Evolutionary conservation across 2,113 vertebrate species (phyloP).

Genomic region (Antigone vipio): DNA sequence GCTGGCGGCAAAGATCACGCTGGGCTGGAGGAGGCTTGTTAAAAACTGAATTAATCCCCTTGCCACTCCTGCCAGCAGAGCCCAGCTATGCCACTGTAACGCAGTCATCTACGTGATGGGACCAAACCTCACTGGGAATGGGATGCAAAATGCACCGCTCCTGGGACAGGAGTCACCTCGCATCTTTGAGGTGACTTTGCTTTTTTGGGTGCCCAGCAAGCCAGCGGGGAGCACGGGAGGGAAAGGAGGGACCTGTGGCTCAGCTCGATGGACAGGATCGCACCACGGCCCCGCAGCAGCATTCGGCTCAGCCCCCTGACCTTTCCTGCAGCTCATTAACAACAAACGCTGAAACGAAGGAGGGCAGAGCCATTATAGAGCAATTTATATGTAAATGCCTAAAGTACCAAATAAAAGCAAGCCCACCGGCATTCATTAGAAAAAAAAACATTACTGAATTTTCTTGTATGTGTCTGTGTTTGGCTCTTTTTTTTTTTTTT

Average conservation of each 20-base stretch:
- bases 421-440: background rate
- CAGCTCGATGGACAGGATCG: background rate
- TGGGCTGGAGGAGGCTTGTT: background rate
- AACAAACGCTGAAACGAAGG: conserved; percentile 59
- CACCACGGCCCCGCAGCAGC: background rate
- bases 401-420: conserved; percentile 58
- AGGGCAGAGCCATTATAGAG: conserved; percentile 69
- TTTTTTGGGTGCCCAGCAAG: background rate
- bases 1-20: background rate
- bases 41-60: background rate
- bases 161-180: background rate
- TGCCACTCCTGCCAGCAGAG: background rate
- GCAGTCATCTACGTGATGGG: fast-evolving
- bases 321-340: conserved; percentile 69
- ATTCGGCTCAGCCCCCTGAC: conserved; percentile 33
- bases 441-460: background rate
- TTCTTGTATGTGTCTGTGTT: background rate
- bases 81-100: fast-evolving
- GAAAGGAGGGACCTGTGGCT: background rate
- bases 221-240: fast-evolving
- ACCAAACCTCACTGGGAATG: background rate
- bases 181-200: background rate
- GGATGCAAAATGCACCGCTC: background rate
- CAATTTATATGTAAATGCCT: conserved; percentile 80
- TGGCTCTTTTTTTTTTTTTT: background rate